These are phyloP conservation scores for Hippopotamus amphibius DNA, from an alignment of 2,113 vertebrate species.

Conservation along the genomic window DNA sequence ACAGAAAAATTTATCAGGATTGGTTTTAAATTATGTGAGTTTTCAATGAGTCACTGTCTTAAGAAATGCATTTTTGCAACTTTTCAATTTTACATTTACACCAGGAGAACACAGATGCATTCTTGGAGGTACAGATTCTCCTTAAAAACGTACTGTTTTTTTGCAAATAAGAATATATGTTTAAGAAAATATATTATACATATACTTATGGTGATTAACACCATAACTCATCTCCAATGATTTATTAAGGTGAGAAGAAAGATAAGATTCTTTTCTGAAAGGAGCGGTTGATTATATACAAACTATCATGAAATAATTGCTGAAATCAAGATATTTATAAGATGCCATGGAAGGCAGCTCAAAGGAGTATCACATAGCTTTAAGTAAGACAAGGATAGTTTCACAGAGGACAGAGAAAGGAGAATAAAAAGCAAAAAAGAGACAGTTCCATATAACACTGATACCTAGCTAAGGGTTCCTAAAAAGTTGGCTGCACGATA, in stretches of 20 bases:
- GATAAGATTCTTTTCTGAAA: not conserved
- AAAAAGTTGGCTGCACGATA: not conserved
- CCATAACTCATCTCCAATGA: not conserved
- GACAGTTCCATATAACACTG: not conserved
- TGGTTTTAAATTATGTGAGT: not conserved
- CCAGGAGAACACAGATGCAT: not conserved
- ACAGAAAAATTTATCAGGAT: not conserved
- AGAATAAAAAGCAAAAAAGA: not conserved
- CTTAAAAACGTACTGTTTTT: not conserved
- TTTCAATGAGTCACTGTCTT: not conserved
- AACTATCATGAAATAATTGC: not conserved
- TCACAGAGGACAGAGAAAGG: not conserved
- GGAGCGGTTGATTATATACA: not conserved
- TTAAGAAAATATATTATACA: not conserved
- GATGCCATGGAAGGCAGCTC: not conserved
- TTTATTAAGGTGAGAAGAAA: not conserved
- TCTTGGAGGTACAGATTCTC: not conserved
- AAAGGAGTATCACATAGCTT: not conserved
- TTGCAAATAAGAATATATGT: not conserved
- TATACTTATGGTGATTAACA: not conserved
- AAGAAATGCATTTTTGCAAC: not conserved
- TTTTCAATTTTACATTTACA: not conserved
- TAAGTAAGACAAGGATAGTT: not conserved
- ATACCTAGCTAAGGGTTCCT: not conserved
- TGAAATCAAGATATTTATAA: not conserved